Evolutionary conservation across 2,113 vertebrate genomes (phyloP), one percentile per base, ranked within the genome.

Genomic region (Chionomys nivalis): DNA sequence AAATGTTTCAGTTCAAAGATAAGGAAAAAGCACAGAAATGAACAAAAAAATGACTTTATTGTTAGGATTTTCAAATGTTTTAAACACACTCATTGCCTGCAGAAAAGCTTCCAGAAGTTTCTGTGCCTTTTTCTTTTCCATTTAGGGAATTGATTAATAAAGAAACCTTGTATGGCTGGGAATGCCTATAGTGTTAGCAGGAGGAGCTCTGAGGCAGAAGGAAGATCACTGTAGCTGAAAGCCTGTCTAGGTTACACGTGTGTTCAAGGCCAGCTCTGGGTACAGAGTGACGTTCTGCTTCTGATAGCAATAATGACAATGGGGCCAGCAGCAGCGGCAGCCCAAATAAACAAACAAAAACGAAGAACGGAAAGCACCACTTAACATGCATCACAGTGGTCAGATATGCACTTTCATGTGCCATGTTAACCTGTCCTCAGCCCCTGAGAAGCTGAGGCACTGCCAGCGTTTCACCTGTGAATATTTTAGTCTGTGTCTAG

Each of bases 1-100:
- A 87, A 47, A 21, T 42, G n/a, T 70, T 87, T 88, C 39, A 28
- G 28, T 94, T 83, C 17, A 58, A 31, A 68, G 81, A 52, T 68
- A 83, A 89, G n/a, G 89, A 94, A 93, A 94, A 11, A 24, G n/a
- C 87, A 93, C 13, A 90, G 16, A 39, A 77, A 52, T 61, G 66
- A 82, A 85, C 33, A 91, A 91, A 36, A 36, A 79, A 85, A 21
- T 91, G 77, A 94, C 70, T 13, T 68, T 66, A 21, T 87, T 92
- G 47, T 42, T 72, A 72, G 31, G 73, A 65, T 93, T 93, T 91
- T 96, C 55, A 72, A 73, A 72, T 65, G 36, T 81, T 76, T 36
- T 73, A 31, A 70, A 72, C 55, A 65, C 11, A 73, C n/a, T 21
- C 70, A 39, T 73, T 3, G 1, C 70, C 7, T 39, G 17, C 7